Percentiles rank a stretch among this genome's conserved stretches.
Evolutionary conservation across 2,888 invertebrate species (phyloP).

Genomic region (Calameuta idolon): DNA sequence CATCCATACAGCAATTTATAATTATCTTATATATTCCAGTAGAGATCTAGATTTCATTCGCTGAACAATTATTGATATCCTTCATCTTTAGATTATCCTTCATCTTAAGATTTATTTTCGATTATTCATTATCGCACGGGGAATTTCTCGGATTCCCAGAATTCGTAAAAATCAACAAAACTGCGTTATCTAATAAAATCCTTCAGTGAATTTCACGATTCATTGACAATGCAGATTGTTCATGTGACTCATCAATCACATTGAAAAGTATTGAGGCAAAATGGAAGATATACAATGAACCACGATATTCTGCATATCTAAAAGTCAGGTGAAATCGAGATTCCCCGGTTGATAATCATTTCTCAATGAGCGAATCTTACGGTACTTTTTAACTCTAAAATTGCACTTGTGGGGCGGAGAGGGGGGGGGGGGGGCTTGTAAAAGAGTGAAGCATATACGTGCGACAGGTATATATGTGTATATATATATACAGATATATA

Average conservation of each 20-base stretch:
- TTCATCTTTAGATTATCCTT: too few relatives aligned
- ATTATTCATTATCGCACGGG: background rate
- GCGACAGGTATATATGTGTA: background rate
- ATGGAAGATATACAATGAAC: background rate
- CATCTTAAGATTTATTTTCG: background rate
- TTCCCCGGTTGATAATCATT: background rate
- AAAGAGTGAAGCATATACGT: background rate
- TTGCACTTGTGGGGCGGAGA: background rate
- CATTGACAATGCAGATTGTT: background rate
- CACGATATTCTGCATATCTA: background rate
- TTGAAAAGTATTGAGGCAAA: too few relatives aligned
- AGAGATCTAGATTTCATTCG: background rate
- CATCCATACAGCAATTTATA: background rate
- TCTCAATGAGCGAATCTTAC: background rate
- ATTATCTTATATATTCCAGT: background rate
- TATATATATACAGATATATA: background rate
- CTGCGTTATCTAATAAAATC: background rate
- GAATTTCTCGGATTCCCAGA: background rate
- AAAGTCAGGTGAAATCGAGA: background rate
- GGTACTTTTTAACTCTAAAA: background rate
- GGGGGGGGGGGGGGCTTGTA: background rate
- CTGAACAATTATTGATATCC: background rate
- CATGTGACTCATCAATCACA: background rate
- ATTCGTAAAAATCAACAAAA: background rate
- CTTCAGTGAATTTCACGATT: background rate